Percentiles rank a stretch among this genome's conserved stretches.
phyloP scores from a whole-genome alignment of 2,797 vertebrate genomes.

The Orientallactaga sibirica region DNA sequence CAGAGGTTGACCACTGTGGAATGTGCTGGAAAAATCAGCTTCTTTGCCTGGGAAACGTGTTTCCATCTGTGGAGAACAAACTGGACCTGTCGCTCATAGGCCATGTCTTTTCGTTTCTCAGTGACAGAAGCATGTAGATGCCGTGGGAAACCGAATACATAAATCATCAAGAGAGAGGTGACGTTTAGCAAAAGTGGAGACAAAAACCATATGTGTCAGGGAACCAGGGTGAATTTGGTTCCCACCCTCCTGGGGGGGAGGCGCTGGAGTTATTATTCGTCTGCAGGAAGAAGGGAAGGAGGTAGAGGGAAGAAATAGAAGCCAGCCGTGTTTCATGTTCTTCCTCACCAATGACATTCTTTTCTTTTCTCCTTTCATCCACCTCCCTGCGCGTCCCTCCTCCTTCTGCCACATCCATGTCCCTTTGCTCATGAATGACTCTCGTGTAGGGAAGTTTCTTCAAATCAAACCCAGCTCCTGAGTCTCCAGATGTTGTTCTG shows the following conservation, averaged over 20 bases:
- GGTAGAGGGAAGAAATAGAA: slow-evolving; percentile 80
- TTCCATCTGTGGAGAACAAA: slow-evolving; percentile 68
- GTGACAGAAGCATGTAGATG: slow-evolving; percentile 86
- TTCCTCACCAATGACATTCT: slow-evolving; percentile 83
- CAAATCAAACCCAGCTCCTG: slow-evolving; percentile 83
- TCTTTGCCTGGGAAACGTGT: slow-evolving; percentile 70
- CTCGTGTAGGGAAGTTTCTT: slow-evolving; percentile 84
- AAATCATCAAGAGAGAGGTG: slow-evolving; percentile 85
- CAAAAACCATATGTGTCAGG: slow-evolving; percentile 78
- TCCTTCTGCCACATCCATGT: slow-evolving; percentile 60
- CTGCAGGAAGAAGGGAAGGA: slow-evolving; percentile 83
- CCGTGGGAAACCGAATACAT: slow-evolving; percentile 83
- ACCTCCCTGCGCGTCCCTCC: slow-evolving; percentile 69
- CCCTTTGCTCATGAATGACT: slow-evolving; percentile 80
- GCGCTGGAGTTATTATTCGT: slow-evolving; percentile 78
- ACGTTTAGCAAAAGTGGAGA: slow-evolving; percentile 84
- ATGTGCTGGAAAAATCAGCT: slow-evolving; percentile 77
- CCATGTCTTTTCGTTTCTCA: slow-evolving; percentile 81
- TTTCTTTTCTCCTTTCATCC: slow-evolving; percentile 83
- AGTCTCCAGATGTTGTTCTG: slow-evolving; percentile 86
- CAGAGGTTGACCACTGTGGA: slow-evolving; percentile 73
- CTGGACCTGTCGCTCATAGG: slow-evolving; percentile 78
- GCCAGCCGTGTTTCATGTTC: slow-evolving; percentile 41
- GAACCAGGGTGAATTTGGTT: slow-evolving; percentile 80
- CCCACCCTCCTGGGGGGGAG: slow-evolving; percentile 61